Base-by-base conservation (phyloP, 2,113 vertebrate genomes). In the Dermatemys mawii region DNA sequence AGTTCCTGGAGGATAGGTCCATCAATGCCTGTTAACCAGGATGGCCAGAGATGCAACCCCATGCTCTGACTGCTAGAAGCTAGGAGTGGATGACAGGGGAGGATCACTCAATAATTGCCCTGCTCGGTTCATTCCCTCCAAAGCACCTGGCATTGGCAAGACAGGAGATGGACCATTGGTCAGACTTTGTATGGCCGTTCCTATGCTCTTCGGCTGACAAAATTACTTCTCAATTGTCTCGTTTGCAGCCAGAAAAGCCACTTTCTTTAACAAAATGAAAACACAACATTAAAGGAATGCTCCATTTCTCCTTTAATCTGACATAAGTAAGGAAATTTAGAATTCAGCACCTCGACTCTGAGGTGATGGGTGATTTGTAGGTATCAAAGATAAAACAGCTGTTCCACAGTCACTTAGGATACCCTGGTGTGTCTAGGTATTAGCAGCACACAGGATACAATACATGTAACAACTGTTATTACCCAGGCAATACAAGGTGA, bases 161-260 rank as follows among this genome's bases (percentile, higher is more conserved):
- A 57, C 27, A 29, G 12, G 55, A 57, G 12, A 6, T 32, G 55
- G 55, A 57, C 55, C 55, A 14, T 32, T 57, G 55, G 27, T 57
- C 27, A 29, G 55, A 57, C 27, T 27, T 12, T 14, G 27, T 57
- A 6, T 29, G 55, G 27, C 9, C 5, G 27, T 19, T n/a, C 35
- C 35, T 67, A n/a, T 67, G 35, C 9, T 50, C 75, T 79, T 78
- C 78, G 84, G 5, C 29, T 87, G 51, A 91, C 29, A 92, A 96
- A 90, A 83, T 84, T 46, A 86, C 57, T 91, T 44, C 57, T 88
- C 90, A 57, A 85, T 76, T 87, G 83, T 82, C 82, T 93, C 22
- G 16, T 13, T 84, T 49, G 75, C 2, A 92, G 70, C 9, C 85
- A 93, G 84, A 48, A 75, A 92, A 83, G 57, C 3, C 8, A 17